Evolutionary conservation across 2,797 vertebrate genomes (phyloP).

Genomic region (Hypotaenidia philippensis): DNA sequence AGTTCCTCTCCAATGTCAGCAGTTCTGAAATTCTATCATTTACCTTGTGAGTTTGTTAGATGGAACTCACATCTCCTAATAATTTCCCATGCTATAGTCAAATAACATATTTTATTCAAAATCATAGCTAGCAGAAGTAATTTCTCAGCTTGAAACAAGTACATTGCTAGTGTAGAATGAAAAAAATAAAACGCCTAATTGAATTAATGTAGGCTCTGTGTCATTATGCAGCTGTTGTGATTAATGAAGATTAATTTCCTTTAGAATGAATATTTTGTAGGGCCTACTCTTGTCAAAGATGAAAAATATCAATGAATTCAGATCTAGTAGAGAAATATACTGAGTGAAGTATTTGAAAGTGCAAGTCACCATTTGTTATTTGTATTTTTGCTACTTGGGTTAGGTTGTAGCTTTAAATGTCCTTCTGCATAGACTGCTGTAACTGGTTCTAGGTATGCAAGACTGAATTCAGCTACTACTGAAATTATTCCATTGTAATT

Average conservation of each 20-base stretch:
- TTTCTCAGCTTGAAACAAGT: neutral
- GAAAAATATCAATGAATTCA: neutral
- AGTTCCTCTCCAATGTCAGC: neutral
- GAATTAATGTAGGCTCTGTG: neutral
- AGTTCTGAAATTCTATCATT: neutral
- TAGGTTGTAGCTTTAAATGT: neutral
- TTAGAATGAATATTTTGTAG: neutral
- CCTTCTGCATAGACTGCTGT: neutral
- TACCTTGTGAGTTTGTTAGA: neutral
- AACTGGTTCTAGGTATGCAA: neutral
- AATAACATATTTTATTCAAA: neutral
- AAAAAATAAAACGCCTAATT: conserved; percentile 19
- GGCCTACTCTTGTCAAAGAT: neutral
- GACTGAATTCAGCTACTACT: neutral
- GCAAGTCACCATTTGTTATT: neutral
- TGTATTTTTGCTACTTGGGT: neutral
- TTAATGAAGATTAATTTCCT: conserved; percentile 47
- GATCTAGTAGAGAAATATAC: neutral
- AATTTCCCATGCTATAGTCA: neutral
- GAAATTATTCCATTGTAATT: neutral
- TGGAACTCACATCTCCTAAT: neutral
- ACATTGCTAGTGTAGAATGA: neutral
- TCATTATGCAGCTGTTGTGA: conserved; percentile 4
- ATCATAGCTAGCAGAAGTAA: neutral
- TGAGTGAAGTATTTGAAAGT: neutral